These are phyloP conservation scores for Drosophila mettleri DNA, from an alignment of 2,888 invertebrate genomes.

Conservation along the genomic window DNA sequence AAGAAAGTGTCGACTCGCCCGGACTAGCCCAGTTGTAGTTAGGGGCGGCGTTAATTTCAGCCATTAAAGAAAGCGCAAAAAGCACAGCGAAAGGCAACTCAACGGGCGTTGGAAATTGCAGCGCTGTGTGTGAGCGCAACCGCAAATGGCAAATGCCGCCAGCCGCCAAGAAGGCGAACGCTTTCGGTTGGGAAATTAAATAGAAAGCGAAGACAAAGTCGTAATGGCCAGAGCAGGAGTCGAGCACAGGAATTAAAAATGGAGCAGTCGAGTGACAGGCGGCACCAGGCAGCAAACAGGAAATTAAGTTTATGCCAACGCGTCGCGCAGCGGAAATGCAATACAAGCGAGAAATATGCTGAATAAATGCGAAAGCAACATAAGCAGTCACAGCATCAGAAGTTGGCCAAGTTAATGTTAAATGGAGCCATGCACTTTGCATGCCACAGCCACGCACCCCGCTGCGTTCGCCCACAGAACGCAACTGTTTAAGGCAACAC, in stretches of 20 bases:
- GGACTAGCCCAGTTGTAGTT: not conserved
- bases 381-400: conserved; percentile 7
- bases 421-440: conserved; percentile 73
- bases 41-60: conserved; percentile 64
- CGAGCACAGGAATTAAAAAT: conserved; percentile 63
- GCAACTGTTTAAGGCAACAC: conserved; percentile 60
- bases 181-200: conserved; percentile 74
- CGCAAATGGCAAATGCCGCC: conserved; percentile 58
- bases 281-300: conserved; percentile 61
- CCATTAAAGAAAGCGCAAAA: conserved; percentile 56
- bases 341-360: conserved; percentile 72
- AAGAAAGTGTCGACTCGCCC: conserved; percentile 19
- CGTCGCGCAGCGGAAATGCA: conserved; percentile 61
- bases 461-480: conserved; percentile 1
- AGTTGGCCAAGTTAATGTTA: conserved; percentile 60
- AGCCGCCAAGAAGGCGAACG: conserved; percentile 61
- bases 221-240: conserved; percentile 32
- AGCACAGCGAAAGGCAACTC: conserved; percentile 16
- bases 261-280: conserved; percentile 44
- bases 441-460: conserved; percentile 3
- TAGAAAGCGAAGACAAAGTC: conserved; percentile 76
- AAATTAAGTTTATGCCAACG: conserved; percentile 76
- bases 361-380: conserved; percentile 60
- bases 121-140: conserved; percentile 34
- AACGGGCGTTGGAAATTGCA: conserved; percentile 51